phyloP scores from a whole-genome alignment of 2,888 invertebrate genomes.

The Campoplex capitator region DNA sequence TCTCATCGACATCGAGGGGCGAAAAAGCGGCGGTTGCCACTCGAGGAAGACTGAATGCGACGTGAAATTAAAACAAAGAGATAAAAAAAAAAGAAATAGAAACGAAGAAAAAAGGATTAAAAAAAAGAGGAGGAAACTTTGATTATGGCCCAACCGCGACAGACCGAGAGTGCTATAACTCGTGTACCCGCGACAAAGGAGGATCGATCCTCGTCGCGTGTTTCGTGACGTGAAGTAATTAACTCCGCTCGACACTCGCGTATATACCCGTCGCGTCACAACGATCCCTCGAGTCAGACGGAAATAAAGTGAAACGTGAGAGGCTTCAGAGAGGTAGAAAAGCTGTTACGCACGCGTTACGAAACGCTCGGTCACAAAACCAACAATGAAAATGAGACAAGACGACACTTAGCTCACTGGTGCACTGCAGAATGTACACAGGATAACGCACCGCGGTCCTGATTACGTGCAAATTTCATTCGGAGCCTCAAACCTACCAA shows the following conservation, averaged over 20 bases:
- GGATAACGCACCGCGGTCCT: conserved; percentile 87
- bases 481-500: conserved; percentile 87
- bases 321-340: conserved; percentile 3
- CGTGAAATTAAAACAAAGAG: conserved; percentile 8
- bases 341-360: conserved; percentile 14
- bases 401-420: conserved; percentile 84
- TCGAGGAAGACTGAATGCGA: background rate
- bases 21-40: background rate
- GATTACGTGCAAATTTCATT: conserved; percentile 88
- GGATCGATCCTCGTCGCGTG: conserved; percentile 48
- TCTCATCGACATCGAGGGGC: background rate
- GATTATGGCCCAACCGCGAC: conserved; percentile 26
- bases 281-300: conserved; percentile 15
- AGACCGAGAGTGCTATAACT: conserved; percentile 17
- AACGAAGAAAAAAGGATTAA: background rate
- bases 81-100: background rate
- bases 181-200: conserved; percentile 24
- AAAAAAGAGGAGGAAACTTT: conserved; percentile 38
- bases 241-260: conserved; percentile 41
- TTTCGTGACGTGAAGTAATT: conserved; percentile 57
- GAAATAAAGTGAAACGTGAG: conserved; percentile 20
- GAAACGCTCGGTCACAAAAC: conserved; percentile 16
- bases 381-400: conserved; percentile 49
- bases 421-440: conserved; percentile 91
- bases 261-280: background rate